Percentiles rank a stretch among this genome's conserved stretches.
Evolutionary conservation across 2,888 invertebrate species (phyloP).

Genomic region (Xanthia togata): DNA sequence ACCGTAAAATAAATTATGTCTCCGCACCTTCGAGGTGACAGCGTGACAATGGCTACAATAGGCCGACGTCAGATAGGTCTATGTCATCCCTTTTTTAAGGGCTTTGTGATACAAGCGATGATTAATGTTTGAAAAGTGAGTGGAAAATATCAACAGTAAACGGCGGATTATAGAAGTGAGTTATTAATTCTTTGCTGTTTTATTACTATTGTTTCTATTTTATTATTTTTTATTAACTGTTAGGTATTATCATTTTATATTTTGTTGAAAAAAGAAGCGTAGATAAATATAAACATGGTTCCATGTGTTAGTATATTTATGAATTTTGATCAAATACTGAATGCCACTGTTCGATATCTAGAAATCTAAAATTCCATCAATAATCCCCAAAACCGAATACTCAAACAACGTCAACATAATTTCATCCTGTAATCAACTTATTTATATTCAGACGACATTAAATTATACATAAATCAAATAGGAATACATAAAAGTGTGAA

Average conservation of each 20-base stretch:
- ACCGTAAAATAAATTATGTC: constrained; percentile 67
- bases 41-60: constrained; percentile 67
- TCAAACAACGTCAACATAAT: constrained; percentile 62
- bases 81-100: constrained; percentile 73
- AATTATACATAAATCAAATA: constrained; percentile 70
- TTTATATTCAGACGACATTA: constrained; percentile 70
- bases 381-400: constrained; percentile 52
- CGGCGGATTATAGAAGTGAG: constrained; percentile 57
- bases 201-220: constrained; percentile 30
- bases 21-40: constrained; percentile 64
- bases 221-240: constrained; percentile 11
- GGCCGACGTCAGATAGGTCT: constrained; percentile 65
- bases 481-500: constrained; percentile 70
- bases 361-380: constrained; percentile 64
- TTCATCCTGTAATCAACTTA: constrained; percentile 65
- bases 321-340: constrained; percentile 38
- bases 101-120: constrained; percentile 67
- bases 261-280: background rate
- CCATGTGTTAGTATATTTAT: background rate
- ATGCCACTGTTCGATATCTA: constrained; percentile 17
- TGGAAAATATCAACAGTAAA: constrained; percentile 64
- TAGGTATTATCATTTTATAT: background rate
- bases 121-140: constrained; percentile 69
- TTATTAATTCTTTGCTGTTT: constrained; percentile 48
- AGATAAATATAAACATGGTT: background rate